Base-by-base conservation (phyloP, 2,888 invertebrate species). In the Fabriciana adippe region DNA sequence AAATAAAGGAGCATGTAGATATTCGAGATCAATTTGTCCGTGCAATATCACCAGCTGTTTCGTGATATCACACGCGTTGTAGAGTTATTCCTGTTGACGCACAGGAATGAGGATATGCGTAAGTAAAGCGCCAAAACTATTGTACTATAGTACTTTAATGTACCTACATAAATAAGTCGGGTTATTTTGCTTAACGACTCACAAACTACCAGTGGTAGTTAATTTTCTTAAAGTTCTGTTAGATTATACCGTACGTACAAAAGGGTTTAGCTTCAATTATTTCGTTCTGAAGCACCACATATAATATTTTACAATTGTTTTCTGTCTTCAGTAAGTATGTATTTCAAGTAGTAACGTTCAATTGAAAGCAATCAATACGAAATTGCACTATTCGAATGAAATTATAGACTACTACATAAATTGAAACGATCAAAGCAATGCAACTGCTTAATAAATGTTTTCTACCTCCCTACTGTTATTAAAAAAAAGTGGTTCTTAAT, bases 11-110 rank as follows among this genome's bases (percentile, higher is more conserved):
- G 16, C 51, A 16, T 54, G 51, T 45, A 54, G 26, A 18, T 16
- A 59, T 59, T 66, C 57, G 16, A 53, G 61, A 61, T 64, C 31
- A 47, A 45, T 61, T 61, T 61, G 61, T 61, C 15, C 35, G 16
- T 61, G 41, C 61, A 61, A 35, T 61, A 54, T 31, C 26, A 60
- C 51, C 70, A 60, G 68, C 70, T 70, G 70, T 55, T 68, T 11
- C 55, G 55, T 55, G 51, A 59, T 59, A 60, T 70, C 70, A 68
- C 26, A 48, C 63, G 51, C 18, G 56, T 59, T 54, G 59, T 60
- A 55, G 31, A 21, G 59, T 54, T 64, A 64, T 55, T 63, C 45
- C 63, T 26, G 54, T 54, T 57, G 64, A 68, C 59, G 55, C 60
- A 59, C 35, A 45, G 64, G 68, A 64, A 68, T 68, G 68, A 65